Evolutionary conservation across 2,888 invertebrate species (phyloP), one percentile per base, ranked within the genome.

Genomic region (Doris montereyensis): DNA sequence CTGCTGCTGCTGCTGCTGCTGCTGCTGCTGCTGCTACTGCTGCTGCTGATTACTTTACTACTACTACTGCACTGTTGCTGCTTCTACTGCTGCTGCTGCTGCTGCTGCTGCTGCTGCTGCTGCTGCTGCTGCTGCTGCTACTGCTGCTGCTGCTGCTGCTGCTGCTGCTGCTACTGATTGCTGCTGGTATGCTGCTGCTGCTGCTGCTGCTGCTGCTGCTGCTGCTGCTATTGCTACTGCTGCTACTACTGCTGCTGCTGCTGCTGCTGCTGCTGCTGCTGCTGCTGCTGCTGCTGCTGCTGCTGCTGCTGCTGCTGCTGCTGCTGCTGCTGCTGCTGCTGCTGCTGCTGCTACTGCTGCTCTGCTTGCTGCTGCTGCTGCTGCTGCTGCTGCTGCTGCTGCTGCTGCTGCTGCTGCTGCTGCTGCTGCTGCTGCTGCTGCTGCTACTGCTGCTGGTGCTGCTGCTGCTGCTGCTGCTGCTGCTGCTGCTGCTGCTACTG

Each of bases 221-320:
- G 13, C 52, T 52, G 13, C 52, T 52, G 13, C 52, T 52, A 3
- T 26, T 65, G 65, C 65, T 65, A 26, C 65, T 65, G 65, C 65
- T 65, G 65, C 65, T 65, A 3, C 5, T 65, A 26, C 65, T 65
- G 65, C 65, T 65, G 65, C 65, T 65, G 65, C 65, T 65, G 2
- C 65, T 65, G 65, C 65, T 65, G 65, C 65, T 65, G 65, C 65
- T 65, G 65, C 65, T 65, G 5, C 65, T 65, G 65, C 65, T 65
- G 65, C 65, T 65, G 65, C 65, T 65, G 65, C 65, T 65, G 65
- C 65, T 65, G 65, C 65, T 65, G 26, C 65, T 65, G 5, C 65
- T 65, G 5, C 65, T 65, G 5, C 65, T 65, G 1, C 65, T 65
- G 5, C 65, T 65, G 26, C 5, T 65, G 65, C 65, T 21, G 65